Percentiles rank a stretch among this genome's conserved stretches.
These are phyloP conservation scores for Scaptomyza parva DNA, from an alignment of 2,888 invertebrate species.

Conservation along the genomic window DNA sequence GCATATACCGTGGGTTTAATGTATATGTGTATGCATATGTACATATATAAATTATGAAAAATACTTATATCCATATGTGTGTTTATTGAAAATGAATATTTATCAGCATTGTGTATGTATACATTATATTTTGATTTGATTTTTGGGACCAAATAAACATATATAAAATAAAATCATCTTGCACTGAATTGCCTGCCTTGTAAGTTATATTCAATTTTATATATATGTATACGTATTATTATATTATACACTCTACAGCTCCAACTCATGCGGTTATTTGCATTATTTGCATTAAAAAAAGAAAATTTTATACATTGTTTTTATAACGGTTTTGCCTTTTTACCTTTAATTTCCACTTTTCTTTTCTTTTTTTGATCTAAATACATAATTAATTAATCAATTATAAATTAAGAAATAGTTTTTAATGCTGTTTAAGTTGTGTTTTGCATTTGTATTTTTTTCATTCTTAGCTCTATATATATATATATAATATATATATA, in stretches of 20 bases:
- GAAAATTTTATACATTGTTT: conserved; percentile 48
- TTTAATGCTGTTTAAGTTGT: conserved; percentile 19
- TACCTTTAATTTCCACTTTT: conserved; percentile 27
- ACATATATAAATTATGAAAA: neutral
- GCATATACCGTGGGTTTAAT: conserved; percentile 24
- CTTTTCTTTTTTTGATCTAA: conserved; percentile 51
- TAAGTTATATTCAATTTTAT: conserved; percentile 40
- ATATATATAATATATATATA: too few relatives aligned
- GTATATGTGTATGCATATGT: conserved; percentile 4
- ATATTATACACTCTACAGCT: conserved; percentile 24
- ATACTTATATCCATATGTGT: conserved; percentile 2
- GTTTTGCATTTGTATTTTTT: conserved; percentile 29
- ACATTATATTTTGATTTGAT: neutral
- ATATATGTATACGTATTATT: conserved; percentile 18
- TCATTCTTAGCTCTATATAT: conserved; percentile 35
- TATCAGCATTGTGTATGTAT: conserved; percentile 29
- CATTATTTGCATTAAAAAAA: conserved; percentile 46
- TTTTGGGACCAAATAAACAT: conserved; percentile 29
- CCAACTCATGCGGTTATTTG: conserved; percentile 18
- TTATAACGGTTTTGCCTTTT: conserved; percentile 37
- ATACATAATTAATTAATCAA: conserved; percentile 75
- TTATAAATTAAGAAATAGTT: conserved; percentile 72
- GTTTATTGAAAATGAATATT: conserved; percentile 52
- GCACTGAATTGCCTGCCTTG: conserved; percentile 69
- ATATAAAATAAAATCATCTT: conserved; percentile 43